Evolutionary conservation across 2,888 invertebrate genomes (phyloP), one percentile per base, ranked within the genome.

Genomic region (Drosophila austrosaltans): DNA sequence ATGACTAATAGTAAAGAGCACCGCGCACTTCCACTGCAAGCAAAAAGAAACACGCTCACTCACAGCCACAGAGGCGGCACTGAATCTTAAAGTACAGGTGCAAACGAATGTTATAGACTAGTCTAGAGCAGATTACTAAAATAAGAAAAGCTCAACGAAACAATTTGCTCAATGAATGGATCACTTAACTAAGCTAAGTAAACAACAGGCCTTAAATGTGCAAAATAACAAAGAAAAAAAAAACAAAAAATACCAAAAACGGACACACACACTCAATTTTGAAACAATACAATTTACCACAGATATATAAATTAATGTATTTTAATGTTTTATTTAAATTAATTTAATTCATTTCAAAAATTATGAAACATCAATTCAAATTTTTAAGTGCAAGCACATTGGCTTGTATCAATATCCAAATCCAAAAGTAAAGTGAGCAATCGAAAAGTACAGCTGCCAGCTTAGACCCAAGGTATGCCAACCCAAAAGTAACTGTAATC

Each of bases 121-220:
- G 48, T 64, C 32, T 5, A 39, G 65, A 12, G 16, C 20, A 61
- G 56, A 22, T 22, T 56, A 42, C 40, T 44, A 25, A 25, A 48
- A 54, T 44, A 48, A 54, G 42, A 28, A 53, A 69, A 65, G 62
- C 81, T 82, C 79, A 36, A 61, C 53, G 54, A 63, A 75, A 60
- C 39, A 69, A 69, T 71, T 82, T 86, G 82, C 86, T 82, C 83
- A 78, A 78, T 36, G 62, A 69, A 69, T 58, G 59, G 54, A 28
- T 40, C 36, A 64, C 63, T 76, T 68, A 66, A 69, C 22, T 76
- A 78, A 71, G 60, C 61, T 69, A 78, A 72, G 79, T 77, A 30
- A 77, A 79, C 83, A 70, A 81, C 77, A 86, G 83, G 89, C 87
- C 87, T 87, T 87, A 86, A 89, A 87, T 87, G 89, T 89, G 87